Percentiles rank a stretch among this genome's conserved stretches.
These are phyloP conservation scores for Apamea epomidion DNA, from an alignment of 2,888 invertebrate genomes.

Conservation along the genomic window DNA sequence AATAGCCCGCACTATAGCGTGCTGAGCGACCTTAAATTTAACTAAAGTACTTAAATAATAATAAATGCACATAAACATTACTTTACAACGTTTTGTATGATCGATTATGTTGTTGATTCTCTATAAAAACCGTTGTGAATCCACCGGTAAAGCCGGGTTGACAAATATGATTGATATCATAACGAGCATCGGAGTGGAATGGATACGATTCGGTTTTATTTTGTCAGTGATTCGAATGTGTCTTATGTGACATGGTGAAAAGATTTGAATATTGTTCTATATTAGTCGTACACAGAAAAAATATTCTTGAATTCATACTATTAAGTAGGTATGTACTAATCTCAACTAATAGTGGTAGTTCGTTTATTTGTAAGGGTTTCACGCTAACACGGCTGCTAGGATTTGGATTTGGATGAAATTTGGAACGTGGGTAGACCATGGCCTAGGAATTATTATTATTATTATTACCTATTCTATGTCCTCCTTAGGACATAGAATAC, in stretches of 20 bases:
- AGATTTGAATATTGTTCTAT: background rate
- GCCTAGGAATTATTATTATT: too few relatives aligned
- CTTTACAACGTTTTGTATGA: background rate
- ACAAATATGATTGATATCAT: slow-evolving; percentile 44
- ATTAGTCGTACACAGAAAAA: background rate
- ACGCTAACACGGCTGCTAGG: background rate
- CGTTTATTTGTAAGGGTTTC: too few relatives aligned
- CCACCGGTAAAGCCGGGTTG: slow-evolving; percentile 18
- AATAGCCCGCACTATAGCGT: background rate
- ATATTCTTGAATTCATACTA: background rate
- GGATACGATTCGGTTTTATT: slow-evolving; percentile 30
- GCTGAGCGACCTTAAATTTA: background rate
- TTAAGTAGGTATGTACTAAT: background rate
- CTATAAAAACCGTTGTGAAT: slow-evolving; percentile 15
- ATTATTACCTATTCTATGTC: too few relatives aligned
- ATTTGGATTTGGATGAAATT: too few relatives aligned
- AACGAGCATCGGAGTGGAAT: background rate
- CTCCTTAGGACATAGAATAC: too few relatives aligned
- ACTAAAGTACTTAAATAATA: background rate
- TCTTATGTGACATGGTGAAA: background rate
- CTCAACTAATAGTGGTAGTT: background rate
- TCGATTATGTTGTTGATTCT: slow-evolving; percentile 19
- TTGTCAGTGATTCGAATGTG: slow-evolving; percentile 10
- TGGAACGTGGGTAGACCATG: too few relatives aligned
- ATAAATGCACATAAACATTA: background rate